Percentiles rank a stretch among this genome's conserved stretches.
phyloP scores from a whole-genome alignment of 1,140 invertebrate species.

The Eupristina koningsbergeri region DNA sequence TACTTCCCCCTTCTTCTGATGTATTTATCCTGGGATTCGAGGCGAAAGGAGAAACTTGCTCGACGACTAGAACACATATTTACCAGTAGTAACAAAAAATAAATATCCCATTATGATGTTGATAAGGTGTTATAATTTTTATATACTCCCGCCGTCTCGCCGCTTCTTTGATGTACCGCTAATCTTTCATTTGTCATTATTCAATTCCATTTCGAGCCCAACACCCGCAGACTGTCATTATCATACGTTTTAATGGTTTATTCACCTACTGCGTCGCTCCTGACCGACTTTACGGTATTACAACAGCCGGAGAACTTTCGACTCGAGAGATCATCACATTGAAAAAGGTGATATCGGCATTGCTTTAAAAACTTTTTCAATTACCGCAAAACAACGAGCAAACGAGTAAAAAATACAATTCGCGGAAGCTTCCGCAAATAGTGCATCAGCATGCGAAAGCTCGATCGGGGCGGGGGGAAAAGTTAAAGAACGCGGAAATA shows the following conservation, averaged over 20 bases:
- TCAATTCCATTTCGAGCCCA: neutral
- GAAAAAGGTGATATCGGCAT: too few relatives aligned
- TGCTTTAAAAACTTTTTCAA: too few relatives aligned
- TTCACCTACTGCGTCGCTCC: too few relatives aligned
- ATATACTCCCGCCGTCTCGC: too few relatives aligned
- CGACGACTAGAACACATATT: neutral
- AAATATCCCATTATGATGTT: neutral
- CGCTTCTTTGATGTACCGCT: too few relatives aligned
- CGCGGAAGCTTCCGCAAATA: neutral
- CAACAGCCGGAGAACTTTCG: neutral
- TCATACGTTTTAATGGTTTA: too few relatives aligned
- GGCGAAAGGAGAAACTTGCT: neutral
- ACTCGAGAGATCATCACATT: too few relatives aligned
- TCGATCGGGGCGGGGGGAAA: neutral
- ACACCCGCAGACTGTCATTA: too few relatives aligned
- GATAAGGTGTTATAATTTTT: neutral
- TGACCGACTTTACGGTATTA: neutral
- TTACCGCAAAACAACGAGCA: neutral
- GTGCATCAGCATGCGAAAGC: neutral
- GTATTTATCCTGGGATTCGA: neutral
- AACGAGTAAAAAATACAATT: neutral
- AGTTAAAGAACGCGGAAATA: slow-evolving; percentile 34
- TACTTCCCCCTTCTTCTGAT: too few relatives aligned
- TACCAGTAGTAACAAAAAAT: neutral
- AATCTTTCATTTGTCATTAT: neutral